phyloP scores from a whole-genome alignment of 2,113 vertebrate species.

The Furnarius figulus region DNA sequence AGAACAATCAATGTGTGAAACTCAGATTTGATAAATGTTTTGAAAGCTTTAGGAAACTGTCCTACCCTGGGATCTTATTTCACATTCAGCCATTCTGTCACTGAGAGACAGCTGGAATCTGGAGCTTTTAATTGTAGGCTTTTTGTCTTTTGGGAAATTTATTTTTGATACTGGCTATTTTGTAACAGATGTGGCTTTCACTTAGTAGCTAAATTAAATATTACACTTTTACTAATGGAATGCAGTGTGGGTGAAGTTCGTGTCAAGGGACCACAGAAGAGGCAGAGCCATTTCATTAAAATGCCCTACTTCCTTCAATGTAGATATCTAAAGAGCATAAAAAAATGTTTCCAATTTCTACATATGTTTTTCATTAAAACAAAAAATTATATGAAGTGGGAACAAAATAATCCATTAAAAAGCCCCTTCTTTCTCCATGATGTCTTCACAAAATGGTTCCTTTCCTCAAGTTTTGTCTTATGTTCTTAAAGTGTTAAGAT shows the following conservation, averaged over 20 bases:
- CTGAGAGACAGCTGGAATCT: not conserved
- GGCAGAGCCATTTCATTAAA: not conserved
- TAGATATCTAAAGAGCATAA: not conserved
- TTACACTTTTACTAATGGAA: not conserved
- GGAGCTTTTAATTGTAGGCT: not conserved
- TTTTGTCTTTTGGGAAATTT: conserved; percentile 11
- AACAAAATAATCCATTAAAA: not conserved
- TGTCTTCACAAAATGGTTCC: not conserved
- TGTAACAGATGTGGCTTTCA: not conserved
- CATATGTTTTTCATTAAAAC: not conserved
- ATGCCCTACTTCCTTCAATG: not conserved
- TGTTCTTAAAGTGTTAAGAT: not conserved
- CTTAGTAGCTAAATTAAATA: not conserved
- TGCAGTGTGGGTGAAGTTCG: not conserved
- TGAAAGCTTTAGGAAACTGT: not conserved
- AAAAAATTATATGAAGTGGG: not conserved
- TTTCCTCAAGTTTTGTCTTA: not conserved
- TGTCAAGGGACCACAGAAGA: not conserved
- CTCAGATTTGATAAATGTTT: not conserved
- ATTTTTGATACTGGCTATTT: not conserved
- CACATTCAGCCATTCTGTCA: not conserved
- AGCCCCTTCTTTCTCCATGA: not conserved
- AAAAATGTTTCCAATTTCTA: not conserved
- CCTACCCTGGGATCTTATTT: not conserved
- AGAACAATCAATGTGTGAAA: not conserved